Conservation (phyloP, 2,888 invertebrate species). For the Romanomermis culicivorax region DNA sequence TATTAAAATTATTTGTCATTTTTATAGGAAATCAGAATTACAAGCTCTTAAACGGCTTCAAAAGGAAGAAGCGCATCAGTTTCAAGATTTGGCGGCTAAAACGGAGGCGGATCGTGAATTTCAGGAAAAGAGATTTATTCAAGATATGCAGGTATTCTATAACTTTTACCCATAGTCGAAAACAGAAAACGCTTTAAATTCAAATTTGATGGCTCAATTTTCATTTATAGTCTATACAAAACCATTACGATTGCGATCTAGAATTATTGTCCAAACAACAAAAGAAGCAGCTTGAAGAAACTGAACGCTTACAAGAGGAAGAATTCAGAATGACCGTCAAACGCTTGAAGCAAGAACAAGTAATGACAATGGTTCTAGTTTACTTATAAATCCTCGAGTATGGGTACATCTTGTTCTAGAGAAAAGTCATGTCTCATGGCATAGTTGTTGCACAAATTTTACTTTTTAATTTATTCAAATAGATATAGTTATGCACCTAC, state of each 20-base stretch:
- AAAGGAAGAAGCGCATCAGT: constrained; percentile 93
- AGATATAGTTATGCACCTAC: too few relatives aligned
- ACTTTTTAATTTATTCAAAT: too few relatives aligned
- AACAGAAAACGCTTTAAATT: too few relatives aligned
- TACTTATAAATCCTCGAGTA: too few relatives aligned
- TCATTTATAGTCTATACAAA: not conserved
- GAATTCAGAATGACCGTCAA: constrained; percentile 69
- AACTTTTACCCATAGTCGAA: too few relatives aligned
- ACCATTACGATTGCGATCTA: constrained; percentile 63
- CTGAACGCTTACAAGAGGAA: constrained; percentile 68
- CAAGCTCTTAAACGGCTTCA: constrained; percentile 90
- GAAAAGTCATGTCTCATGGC: too few relatives aligned
- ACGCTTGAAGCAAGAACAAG: constrained; percentile 68
- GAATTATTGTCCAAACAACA: constrained; percentile 69
- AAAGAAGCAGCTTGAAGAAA: constrained; percentile 71
- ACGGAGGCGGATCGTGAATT: constrained; percentile 63
- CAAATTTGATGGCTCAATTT: not conserved
- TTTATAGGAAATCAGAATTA: constrained; percentile 60
- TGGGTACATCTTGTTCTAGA: too few relatives aligned
- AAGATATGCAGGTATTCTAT: constrained; percentile 49
- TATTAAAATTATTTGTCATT: too few relatives aligned
- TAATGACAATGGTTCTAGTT: too few relatives aligned
- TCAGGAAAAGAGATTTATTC: constrained; percentile 77
- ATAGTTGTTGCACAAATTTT: too few relatives aligned
- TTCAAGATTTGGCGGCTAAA: constrained; percentile 76